Base-by-base conservation (phyloP, 2,888 invertebrate species). In the Orthosia gracilis region DNA sequence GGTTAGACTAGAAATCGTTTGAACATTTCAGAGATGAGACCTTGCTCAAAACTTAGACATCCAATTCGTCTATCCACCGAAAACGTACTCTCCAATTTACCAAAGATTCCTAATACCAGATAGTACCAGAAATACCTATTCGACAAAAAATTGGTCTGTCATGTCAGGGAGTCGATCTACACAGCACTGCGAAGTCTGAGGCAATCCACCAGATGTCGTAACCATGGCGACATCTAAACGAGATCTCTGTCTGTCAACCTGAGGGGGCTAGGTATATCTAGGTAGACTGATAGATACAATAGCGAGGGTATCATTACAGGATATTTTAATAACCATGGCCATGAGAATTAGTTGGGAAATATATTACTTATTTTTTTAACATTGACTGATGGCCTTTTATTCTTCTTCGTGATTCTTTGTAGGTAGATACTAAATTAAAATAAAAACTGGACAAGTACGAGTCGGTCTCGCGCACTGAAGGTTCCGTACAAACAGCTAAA, bases 221-320 rank as follows among this genome's bases (percentile, higher is more conserved):
- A 77, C 85, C 85, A 59, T 18, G 78, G 84, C 86, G 85, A 83
- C 85, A 86, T 86, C 85, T 86, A 71, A 86, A 86, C 84, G 76
- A 86, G 85, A 86, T 86, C 86, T 85, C 40, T 63, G 85, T 85
- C 87, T 85, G 77, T 81, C 78, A 85, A 86, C 85, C 85, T 87
- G 85, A 74, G 55, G 58, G 62, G 17, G 31, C 50, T 23, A 69
- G 55, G 68, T 80, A 75, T 52, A 67, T 17, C 26, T 66, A 77
- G n/a, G 31, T 59, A 50, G 40, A 40, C 40, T 40, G 9, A 9
- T 40, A 40, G 50, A 40, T n/a, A 26, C 15, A 18, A 23, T 26
- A 9, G 12, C 17, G 13, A 50, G 3, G 12, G 54, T 13, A 1
- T n/a, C 11, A 11, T 11, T n/a, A n/a, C n/a, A n/a, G 40, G 40